Percentiles rank a stretch among this genome's conserved stretches.
Evolutionary conservation across 2,888 invertebrate species (phyloP).

Genomic region (Apotomis capreana): DNA sequence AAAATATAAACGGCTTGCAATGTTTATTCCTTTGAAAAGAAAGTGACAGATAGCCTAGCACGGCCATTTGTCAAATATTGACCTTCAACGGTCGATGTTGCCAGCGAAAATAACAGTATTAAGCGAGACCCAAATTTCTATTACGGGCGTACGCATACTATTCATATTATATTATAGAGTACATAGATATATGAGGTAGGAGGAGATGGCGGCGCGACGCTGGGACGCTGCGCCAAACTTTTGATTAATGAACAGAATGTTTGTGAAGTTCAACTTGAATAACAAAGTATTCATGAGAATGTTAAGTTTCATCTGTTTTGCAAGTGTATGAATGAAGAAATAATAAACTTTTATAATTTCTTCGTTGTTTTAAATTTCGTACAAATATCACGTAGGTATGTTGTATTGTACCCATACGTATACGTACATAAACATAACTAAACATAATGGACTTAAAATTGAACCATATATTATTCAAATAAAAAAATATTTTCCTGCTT

Average conservation of each 20-base stretch:
- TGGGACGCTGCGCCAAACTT: conserved; percentile 81
- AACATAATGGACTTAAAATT: background rate
- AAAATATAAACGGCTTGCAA: conserved; percentile 49
- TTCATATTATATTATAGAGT: conserved; percentile 45
- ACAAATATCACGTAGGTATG: background rate
- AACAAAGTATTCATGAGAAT: conserved; percentile 73
- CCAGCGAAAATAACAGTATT: conserved; percentile 57
- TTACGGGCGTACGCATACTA: conserved; percentile 46
- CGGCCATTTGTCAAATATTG: conserved; percentile 77
- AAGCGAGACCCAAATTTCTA: conserved; percentile 63
- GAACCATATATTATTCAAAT: background rate
- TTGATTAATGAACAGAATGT: conserved; percentile 82
- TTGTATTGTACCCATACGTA: background rate
- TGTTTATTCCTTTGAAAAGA: conserved; percentile 63
- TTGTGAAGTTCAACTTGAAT: conserved; percentile 77
- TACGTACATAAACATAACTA: background rate
- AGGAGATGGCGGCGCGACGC: conserved; percentile 56
- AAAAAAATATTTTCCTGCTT: background rate
- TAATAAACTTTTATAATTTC: background rate
- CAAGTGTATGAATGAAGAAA: background rate
- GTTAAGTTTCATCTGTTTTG: conserved; percentile 59
- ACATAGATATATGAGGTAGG: conserved; percentile 60
- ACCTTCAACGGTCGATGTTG: conserved; percentile 64
- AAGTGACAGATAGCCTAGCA: conserved; percentile 62
- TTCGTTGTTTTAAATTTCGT: background rate